Conservation (phyloP, 1,140 invertebrate species). For the Drosophila saltans region DNA sequence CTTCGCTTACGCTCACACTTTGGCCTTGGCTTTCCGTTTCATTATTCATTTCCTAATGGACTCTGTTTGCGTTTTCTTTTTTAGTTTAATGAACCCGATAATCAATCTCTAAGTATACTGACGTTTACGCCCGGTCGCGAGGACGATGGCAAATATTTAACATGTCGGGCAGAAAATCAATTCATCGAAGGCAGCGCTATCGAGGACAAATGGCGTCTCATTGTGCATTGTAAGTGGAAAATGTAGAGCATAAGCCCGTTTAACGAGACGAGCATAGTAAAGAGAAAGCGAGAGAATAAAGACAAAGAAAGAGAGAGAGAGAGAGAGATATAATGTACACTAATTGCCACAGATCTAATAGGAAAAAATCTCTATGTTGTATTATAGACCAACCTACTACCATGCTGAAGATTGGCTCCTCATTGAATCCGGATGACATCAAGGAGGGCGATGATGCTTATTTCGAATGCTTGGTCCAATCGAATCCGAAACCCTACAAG, state of each 20-base stretch:
- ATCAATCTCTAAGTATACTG: conserved; percentile 92
- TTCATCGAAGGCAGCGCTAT: conserved; percentile 90
- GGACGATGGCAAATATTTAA: conserved; percentile 94
- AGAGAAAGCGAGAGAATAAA: not conserved
- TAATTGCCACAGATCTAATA: conserved; percentile 55
- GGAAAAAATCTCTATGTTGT: conserved; percentile 17
- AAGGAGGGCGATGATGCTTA: conserved; percentile 94
- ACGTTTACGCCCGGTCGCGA: conserved; percentile 91
- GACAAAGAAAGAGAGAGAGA: conserved; percentile 13
- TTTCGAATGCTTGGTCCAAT: conserved; percentile 90
- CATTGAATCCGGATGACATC: conserved; percentile 90
- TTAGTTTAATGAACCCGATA: conserved; percentile 91
- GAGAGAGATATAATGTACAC: not conserved
- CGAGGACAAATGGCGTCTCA: conserved; percentile 91
- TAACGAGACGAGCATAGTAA: conserved; percentile 3
- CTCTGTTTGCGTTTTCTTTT: conserved; percentile 78
- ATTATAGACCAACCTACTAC: conserved; percentile 89
- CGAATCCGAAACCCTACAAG: conserved; percentile 92
- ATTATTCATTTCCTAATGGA: conserved; percentile 80
- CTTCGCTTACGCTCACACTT: conserved; percentile 39
- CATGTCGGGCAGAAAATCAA: conserved; percentile 94
- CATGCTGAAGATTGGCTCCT: conserved; percentile 90
- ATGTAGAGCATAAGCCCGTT: conserved; percentile 4
- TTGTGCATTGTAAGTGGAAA: conserved; percentile 88
- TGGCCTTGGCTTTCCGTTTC: conserved; percentile 50